Conservation (phyloP, 2,113 vertebrate genomes). For the Strix uralensis region DNA sequence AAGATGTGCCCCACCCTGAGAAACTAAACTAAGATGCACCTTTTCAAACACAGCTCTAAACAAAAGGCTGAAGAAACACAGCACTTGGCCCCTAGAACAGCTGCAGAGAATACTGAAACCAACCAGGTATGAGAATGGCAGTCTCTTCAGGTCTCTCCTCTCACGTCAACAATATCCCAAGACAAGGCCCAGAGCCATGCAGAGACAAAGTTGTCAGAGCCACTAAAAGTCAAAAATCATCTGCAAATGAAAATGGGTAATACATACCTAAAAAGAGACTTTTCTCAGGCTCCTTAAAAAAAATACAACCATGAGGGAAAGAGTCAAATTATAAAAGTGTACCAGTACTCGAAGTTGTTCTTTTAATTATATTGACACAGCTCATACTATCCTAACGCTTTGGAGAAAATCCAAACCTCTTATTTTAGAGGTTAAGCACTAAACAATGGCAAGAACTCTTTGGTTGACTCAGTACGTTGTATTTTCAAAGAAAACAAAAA, state of each 20-base stretch:
- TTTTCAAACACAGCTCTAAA: background rate
- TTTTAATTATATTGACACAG: background rate
- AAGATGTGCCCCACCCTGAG: background rate
- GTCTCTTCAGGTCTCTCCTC: background rate
- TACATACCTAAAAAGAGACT: background rate
- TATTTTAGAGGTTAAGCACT: background rate
- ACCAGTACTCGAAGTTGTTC: background rate
- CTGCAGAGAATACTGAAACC: background rate
- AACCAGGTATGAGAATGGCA: background rate
- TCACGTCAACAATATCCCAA: background rate
- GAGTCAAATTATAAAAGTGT: background rate
- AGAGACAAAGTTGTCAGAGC: background rate
- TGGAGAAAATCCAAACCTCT: slow-evolving; percentile 1
- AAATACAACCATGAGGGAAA: background rate
- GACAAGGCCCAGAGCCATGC: background rate
- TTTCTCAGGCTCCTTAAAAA: background rate
- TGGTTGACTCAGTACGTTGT: background rate
- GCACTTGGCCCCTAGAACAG: background rate
- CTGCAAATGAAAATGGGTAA: background rate
- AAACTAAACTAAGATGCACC: background rate
- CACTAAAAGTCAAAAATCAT: background rate
- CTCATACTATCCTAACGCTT: background rate
- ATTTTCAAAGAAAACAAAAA: slow-evolving; percentile 37
- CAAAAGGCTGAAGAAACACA: background rate
- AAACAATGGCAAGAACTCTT: background rate